Evolutionary conservation across 2,113 vertebrate species (phyloP), one percentile per base, ranked within the genome.

Genomic region (Eretmochelys imbricata): DNA sequence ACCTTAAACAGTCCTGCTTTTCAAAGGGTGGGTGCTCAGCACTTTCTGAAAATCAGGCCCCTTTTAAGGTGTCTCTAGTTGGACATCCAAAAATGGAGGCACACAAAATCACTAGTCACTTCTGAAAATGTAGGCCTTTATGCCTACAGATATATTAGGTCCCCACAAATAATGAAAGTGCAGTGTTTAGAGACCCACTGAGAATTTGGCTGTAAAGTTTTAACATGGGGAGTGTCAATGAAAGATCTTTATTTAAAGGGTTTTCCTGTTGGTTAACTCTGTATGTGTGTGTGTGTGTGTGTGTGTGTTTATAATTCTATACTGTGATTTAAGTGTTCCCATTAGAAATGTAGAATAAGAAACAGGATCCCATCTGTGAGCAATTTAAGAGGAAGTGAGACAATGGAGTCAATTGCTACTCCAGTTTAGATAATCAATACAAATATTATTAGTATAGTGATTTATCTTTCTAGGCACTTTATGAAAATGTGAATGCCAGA

Each of bases 341-440:
- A 98, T 98, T 98, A 98, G 98, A 98, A 97, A 98, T 94, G 51
- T 98, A 98, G 98, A 98, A 96, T 98, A 96, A 95, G 97, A 96
- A 84, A 95, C 87, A 90, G 96, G 98, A 98, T 97, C 98, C 98
- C 98, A 98, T 98, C 98, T 98, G 98, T 95, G 98, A 98, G 95
- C 97, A 97, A 97, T 96, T 98, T 97, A 95, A 97, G 97, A 97
- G 98, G 97, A 98, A 97, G 98, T 97, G 98, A 98, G 97, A 98
- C 98, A 98, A 98, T 98, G 97, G 98, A 96, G 95, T 96, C 91
- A 90, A 97, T 55, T 94, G 96, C 98, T 93, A 97, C 96, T 98
- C 97, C 97, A 97, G 97, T 98, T 97, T 96, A 97, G 97, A 97
- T 98, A 97, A 98, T 98, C 98, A 98, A 98, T 98, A 98, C 97